Base-by-base conservation (phyloP, 2,113 vertebrate species). In the Eretmochelys imbricata region DNA sequence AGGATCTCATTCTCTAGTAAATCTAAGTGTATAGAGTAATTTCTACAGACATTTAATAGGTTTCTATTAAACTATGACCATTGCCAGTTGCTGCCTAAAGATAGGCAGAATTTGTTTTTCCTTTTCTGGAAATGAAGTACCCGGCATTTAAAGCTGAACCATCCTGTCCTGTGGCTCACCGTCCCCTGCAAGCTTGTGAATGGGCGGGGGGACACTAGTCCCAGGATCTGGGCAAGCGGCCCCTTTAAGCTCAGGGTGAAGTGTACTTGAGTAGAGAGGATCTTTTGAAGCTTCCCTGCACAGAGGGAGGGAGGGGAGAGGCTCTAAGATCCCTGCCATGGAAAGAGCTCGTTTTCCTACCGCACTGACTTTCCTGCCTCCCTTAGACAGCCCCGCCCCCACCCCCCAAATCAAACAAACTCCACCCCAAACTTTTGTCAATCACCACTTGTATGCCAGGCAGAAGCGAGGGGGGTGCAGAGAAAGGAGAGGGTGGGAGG, bases 351-450 rank as follows among this genome's bases (percentile, higher is more conserved):
- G 9, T n/a, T 27, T 72, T 6, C 38, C 31, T 13, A 59, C 51
- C 7, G 25, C 59, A 5, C 50, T 12, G 24, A 38, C 65, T 69
- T 38, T 29, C 35, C 53, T 29, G 12, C 0, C 51, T 10, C 53
- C 69, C 48, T 31, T 10, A 11, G 6, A 25, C 87, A 10, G 17
- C 10, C 65, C 8, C 75, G 29, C 84, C 65, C 53, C 91, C 80
- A 89, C 96, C 87, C 80, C 49, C 69, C 31, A 69, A 38, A n/a
- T n/a, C 65, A 80, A 87, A 89, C 85, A 81, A 87, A 86, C 97
- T 93, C 95, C 93, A 85, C 92, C 94, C 93, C 82, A 4, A 89
- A 83, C 87, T 22, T 53, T 85, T 96, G 96, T 96, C 94, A 95
- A 89, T 93, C 93, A 82, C 29, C 42, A 72, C 85, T 17, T 72